These are phyloP conservation scores for Leptinotarsa haldemani DNA, from an alignment of 2,888 invertebrate species.

Conservation along the genomic window DNA sequence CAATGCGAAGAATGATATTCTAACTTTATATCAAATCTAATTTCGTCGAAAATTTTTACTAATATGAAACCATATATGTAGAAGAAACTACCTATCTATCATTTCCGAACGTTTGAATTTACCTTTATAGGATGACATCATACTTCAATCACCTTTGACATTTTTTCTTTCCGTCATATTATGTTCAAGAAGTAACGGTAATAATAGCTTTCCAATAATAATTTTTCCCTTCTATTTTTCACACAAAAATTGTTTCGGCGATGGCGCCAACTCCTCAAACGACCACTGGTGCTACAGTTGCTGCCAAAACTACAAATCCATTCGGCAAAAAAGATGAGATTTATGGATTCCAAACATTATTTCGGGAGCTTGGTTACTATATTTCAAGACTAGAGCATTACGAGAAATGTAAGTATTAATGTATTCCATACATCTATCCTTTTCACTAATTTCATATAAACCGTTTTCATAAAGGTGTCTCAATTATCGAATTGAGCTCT, in stretches of 20 bases:
- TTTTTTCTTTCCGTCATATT: background rate
- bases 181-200: background rate
- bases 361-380: conserved; percentile 60
- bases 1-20: too few species aligned
- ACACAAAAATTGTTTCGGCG: background rate
- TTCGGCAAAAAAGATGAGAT: conserved; percentile 56
- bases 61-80: too few species aligned
- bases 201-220: background rate
- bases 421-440: background rate
- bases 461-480: too few species aligned
- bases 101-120: too few species aligned
- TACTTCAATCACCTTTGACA: background rate
- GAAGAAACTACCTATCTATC: too few species aligned
- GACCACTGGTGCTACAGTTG: background rate
- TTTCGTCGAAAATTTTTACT: too few species aligned
- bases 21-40: too few species aligned
- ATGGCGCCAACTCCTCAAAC: conserved; percentile 7
- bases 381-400: conserved; percentile 60
- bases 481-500: too few species aligned
- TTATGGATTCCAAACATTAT: conserved; percentile 57
- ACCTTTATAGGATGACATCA: background rate
- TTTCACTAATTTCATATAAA: too few species aligned
- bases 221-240: background rate
- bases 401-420: conserved; percentile 53
- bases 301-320: conserved; percentile 27